phyloP scores from a whole-genome alignment of 2,113 vertebrate species.

The Podarcis raffonei region DNA sequence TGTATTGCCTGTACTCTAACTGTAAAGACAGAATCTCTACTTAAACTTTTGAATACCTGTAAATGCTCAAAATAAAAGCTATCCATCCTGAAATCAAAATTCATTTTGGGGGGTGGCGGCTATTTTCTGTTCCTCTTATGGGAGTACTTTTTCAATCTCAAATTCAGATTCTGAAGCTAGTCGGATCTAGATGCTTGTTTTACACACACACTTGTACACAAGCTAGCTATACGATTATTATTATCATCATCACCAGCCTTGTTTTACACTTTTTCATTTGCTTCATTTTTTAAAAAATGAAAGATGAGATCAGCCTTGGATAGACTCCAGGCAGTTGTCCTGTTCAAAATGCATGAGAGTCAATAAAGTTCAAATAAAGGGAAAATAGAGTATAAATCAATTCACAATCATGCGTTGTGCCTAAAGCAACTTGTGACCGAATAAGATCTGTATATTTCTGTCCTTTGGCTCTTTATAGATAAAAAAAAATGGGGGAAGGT shows the following conservation, averaged over 20 bases:
- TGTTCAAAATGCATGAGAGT: conserved; percentile 30
- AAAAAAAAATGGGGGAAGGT: too few species aligned
- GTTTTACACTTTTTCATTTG: conserved; percentile 6
- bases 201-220: neutral
- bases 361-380: conserved; percentile 19
- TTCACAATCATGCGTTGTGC: conserved; percentile 25
- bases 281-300: conserved; percentile 21
- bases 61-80: neutral
- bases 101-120: neutral
- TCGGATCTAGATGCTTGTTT: neutral
- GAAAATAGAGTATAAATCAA: conserved; percentile 30
- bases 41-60: neutral
- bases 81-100: neutral
- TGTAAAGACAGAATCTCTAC: neutral
- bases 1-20: neutral
- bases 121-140: neutral
- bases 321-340: conserved; percentile 21
- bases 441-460: conserved; percentile 17
- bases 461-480: neutral
- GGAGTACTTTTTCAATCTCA: neutral
- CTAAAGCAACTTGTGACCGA: conserved; percentile 13
- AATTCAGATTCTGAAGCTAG: neutral
- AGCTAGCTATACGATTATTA: neutral
- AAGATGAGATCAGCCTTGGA: conserved; percentile 46
- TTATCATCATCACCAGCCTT: neutral